phyloP scores from a whole-genome alignment of 2,797 vertebrate genomes.

The Apodemus agrarius region DNA sequence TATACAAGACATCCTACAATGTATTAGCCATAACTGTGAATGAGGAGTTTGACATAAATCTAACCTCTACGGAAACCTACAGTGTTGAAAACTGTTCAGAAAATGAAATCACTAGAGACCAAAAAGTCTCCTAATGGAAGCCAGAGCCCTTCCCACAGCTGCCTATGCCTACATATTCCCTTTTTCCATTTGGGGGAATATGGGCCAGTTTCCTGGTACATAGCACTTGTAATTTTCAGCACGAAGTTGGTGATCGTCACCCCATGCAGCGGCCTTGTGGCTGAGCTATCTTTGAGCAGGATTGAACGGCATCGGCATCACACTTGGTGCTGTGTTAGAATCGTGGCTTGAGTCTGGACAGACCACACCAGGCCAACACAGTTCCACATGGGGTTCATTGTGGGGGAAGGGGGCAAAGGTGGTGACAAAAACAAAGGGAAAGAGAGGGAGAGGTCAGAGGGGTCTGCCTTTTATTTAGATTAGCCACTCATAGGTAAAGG shows the following conservation, averaged over 20 bases:
- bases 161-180: not conserved
- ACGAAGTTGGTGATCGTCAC: not conserved
- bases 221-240: not conserved
- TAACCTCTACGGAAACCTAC: not conserved
- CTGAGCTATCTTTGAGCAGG: not conserved
- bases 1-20: not conserved
- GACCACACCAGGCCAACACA: too few relatives aligned
- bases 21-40: not conserved
- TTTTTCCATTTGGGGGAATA: not conserved
- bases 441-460: too few relatives aligned
- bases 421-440: too few relatives aligned
- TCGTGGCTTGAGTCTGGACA: too few relatives aligned
- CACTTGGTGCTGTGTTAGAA: not conserved
- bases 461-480: too few relatives aligned
- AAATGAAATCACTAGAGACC: not conserved
- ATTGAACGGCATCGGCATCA: not conserved
- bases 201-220: not conserved
- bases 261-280: not conserved
- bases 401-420: too few relatives aligned
- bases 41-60: not conserved
- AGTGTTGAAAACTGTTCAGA: not conserved
- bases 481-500: too few relatives aligned
- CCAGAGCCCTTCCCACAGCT: accelerated
- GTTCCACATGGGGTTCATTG: too few relatives aligned
- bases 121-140: not conserved